A percentile compares a stretch with the other conserved stretches of the same genome.
Conservation (phyloP, 2,113 vertebrate genomes). For the Serinus canaria region DNA sequence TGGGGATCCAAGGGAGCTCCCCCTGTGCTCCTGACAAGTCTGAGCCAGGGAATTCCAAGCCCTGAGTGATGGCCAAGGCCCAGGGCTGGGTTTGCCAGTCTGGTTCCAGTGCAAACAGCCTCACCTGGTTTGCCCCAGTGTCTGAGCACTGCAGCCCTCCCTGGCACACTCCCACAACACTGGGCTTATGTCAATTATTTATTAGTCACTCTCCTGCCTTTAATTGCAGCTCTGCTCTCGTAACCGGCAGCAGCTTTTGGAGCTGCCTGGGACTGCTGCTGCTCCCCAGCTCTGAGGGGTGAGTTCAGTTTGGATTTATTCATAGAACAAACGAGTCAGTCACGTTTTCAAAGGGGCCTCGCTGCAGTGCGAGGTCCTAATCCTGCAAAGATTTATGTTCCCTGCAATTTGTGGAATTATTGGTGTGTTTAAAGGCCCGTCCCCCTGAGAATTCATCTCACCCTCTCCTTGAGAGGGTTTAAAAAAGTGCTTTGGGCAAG, state of each 20-base stretch:
- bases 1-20: background rate
- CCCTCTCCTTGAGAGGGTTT: background rate
- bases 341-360: constrained; percentile 13
- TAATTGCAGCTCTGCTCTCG: background rate
- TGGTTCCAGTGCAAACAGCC: background rate
- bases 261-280: background rate
- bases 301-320: background rate
- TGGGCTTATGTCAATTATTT: constrained; percentile 20
- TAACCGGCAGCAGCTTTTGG: background rate
- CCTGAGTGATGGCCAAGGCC: accelerated
- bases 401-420: constrained; percentile 10
- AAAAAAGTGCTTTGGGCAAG: background rate
- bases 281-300: background rate
- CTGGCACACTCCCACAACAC: background rate
- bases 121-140: background rate
- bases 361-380: background rate
- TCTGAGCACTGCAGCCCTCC: background rate
- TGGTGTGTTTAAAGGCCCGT: background rate
- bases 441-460: background rate
- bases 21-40: accelerated
- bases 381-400: constrained; percentile 25
- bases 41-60: background rate
- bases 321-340: background rate
- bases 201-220: constrained; percentile 2
- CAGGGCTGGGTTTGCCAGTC: background rate